Conservation (phyloP, 2,797 vertebrate species). For the Galaxias olidus region DNA sequence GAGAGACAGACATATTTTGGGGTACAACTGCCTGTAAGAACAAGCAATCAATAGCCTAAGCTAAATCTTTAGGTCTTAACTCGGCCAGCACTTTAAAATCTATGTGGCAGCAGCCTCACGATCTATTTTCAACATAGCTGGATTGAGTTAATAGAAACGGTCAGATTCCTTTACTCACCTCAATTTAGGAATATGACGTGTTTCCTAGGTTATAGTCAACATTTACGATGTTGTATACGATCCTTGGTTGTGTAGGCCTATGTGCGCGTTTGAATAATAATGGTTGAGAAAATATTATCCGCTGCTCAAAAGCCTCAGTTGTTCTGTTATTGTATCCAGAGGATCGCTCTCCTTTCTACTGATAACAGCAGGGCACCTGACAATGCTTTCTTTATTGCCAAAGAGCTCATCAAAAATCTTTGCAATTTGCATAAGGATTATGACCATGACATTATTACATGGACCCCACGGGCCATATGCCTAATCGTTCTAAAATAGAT, state of each 20-base stretch:
- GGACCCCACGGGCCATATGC: too few relatives aligned
- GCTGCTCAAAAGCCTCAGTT: constrained; percentile 55
- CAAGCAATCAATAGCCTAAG: constrained; percentile 63
- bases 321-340: constrained; percentile 50
- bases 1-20: constrained; percentile 34
- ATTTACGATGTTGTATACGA: constrained; percentile 31
- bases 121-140: constrained; percentile 55
- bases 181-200: constrained; percentile 38
- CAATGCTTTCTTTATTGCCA: constrained; percentile 40
- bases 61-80: constrained; percentile 47
- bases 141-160: constrained; percentile 31
- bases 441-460: too few relatives aligned
- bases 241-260: background rate
- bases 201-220: constrained; percentile 32
- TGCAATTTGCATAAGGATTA: background rate
- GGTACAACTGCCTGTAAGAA: constrained; percentile 31
- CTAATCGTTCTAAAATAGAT: too few relatives aligned
- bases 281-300: constrained; percentile 13
- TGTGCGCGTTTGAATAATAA: constrained; percentile 8
- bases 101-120: constrained; percentile 17
- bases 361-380: constrained; percentile 32
- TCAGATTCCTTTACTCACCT: constrained; percentile 42
- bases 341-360: constrained; percentile 39
- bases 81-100: constrained; percentile 34
- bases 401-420: constrained; percentile 21